Evolutionary conservation across 1,140 invertebrate genomes (phyloP), one percentile per base, ranked within the genome.

Genomic region (Chrysoperla carnea): DNA sequence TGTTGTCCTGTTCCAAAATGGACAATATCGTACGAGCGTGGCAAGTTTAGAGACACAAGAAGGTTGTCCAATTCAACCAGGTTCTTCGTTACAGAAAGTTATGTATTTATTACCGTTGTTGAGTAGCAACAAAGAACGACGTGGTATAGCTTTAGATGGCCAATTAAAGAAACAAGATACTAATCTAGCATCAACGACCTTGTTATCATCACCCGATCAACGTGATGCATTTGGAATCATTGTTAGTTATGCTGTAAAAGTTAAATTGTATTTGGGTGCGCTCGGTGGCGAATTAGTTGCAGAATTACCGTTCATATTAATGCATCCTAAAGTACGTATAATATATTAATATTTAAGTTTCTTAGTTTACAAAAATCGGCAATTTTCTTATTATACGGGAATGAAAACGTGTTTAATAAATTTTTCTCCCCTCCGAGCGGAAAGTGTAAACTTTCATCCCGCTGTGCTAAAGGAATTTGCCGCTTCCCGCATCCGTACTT

Each of bases 1-100:
- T 63, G 92, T 99, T 44, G 90, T 95, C 47, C 80, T 99, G 36
- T 98, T 98, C 69, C 92, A 95, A 60, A 96, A 91, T 58, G 94
- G 94, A n/a, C 91, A 95, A 60, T 98, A 96, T 60, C 75, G 93
- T 41, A 92, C 92, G 48, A 80, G 87, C 6, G 91, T 98, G 29
- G 89, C 91, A 31, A 81, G 82, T 44, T 63, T 93, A 33, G 93
- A 98, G 66, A 93, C 87, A 17, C 85, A 90, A 57, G 85, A 89
- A 60, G 90, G 94, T 1, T 97, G 93, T 59, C 93, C 93, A 0
- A 80, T 98, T 43, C 84, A 86, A 54, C 92, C 94, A 0, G 92
- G 93, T 4, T 93, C 88, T 17, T 86, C 72, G 40, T 60, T 94
- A 50, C 92, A 94, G 56, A 96, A 95, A 66, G 77, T 95, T 7